Evolutionary conservation across 2,113 vertebrate species (phyloP), one percentile per base, ranked within the genome.

Genomic region (Apaloderma vittatum): DNA sequence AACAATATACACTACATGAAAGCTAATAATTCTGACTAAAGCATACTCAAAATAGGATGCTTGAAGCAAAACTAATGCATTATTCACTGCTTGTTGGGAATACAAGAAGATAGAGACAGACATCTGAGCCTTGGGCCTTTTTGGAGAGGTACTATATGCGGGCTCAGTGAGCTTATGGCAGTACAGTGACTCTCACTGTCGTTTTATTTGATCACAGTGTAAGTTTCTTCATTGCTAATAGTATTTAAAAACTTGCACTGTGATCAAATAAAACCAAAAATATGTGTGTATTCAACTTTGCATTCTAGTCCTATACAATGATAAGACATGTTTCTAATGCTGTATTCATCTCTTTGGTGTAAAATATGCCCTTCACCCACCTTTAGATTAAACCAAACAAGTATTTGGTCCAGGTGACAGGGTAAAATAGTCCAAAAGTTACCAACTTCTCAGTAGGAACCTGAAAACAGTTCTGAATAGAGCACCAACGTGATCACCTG

Each of bases 61-160:
- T 94, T 71, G 81, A 92, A 97, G 95, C 93, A 97, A 96, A 95
- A 92, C 92, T 94, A 96, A 95, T 96, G 90, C 79, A 96, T 96
- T 96, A 95, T 96, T 96, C 87, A 95, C 88, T 81, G 68, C 88
- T 96, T 93, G 91, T 88, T 97, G 86, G 85, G 86, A 85, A 81
- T 75, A 90, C 74, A 97, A 96, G 90, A 92, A 84, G 49, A 90
- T 2, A 80, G 80, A 97, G 89, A 90, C 74, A 91, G 93, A 94
- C 90, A 90, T 91, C 84, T 94, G 83, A 93, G 92, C 94, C 94
- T 86, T 84, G 86, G 94, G 92, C 91, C 83, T 89, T 93, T 95
- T 88, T 83, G 88, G 72, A 92, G 51, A 79, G 74, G 66, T 51
- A 55, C 89, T 93, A 37, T 46, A 76, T 45, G 36, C 0, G 3